Conservation (phyloP, 2,797 vertebrate species). For the Rachycentron canadum region DNA sequence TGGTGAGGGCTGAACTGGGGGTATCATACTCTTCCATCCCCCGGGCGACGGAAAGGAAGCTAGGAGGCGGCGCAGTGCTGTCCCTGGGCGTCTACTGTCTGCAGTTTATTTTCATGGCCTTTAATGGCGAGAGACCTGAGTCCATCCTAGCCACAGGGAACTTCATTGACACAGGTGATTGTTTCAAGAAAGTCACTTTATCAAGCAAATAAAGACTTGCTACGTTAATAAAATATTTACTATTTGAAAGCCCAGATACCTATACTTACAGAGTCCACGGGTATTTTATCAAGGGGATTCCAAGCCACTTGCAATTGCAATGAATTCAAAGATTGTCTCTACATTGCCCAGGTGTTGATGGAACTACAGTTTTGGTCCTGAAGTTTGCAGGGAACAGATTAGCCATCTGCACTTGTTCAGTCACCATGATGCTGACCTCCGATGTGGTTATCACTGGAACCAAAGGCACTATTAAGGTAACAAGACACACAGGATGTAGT, state of each 20-base stretch:
- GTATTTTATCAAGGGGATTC: neutral
- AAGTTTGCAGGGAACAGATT: constrained; percentile 81
- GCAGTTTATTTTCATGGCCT: constrained; percentile 80
- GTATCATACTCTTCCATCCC: neutral
- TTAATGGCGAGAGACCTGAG: constrained; percentile 74
- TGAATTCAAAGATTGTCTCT: neutral
- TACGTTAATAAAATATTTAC: too few species aligned
- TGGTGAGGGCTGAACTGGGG: constrained; percentile 77
- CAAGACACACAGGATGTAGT: neutral
- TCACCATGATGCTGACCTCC: constrained; percentile 70
- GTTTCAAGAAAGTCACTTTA: neutral
- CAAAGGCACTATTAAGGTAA: constrained; percentile 78
- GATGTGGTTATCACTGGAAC: constrained; percentile 73
- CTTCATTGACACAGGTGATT: constrained; percentile 73
- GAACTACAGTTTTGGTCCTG: constrained; percentile 68
- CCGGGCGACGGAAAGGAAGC: constrained; percentile 55
- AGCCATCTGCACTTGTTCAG: constrained; percentile 75
- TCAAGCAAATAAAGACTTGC: neutral
- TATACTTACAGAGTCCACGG: neutral
- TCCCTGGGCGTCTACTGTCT: constrained; percentile 80
- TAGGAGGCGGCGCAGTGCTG: constrained; percentile 72
- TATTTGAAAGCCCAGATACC: neutral
- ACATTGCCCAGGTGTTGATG: constrained; percentile 41
- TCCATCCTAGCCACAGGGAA: constrained; percentile 73
- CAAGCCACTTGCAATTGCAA: neutral